A percentile compares a stretch with the other conserved stretches of the same genome.
Conservation (phyloP, 2,888 invertebrate species). For the Neoitamus cyanurus region DNA sequence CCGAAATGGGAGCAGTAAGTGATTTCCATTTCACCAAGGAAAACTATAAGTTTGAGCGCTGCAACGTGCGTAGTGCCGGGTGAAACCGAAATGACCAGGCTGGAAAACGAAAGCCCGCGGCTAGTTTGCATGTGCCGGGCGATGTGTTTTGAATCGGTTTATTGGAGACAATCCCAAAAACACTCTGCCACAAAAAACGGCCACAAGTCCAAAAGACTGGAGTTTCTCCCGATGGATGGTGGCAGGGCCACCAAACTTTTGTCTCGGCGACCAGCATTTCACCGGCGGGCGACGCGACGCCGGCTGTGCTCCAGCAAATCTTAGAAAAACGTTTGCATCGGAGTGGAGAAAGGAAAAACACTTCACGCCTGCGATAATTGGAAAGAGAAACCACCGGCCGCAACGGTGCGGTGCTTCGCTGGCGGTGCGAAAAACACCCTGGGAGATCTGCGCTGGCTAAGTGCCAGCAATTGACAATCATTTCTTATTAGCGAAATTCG, state of each 20-base stretch:
- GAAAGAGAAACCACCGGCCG: constrained; percentile 24
- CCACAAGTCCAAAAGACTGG: background rate
- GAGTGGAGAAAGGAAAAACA: constrained; percentile 13
- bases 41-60: background rate
- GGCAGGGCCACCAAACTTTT: background rate
- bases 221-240: background rate
- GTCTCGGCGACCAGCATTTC: background rate
- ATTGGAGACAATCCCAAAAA: background rate
- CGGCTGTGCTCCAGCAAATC: background rate
- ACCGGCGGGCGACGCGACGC: background rate
- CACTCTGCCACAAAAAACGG: background rate
- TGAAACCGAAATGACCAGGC: background rate
- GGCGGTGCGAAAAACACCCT: background rate
- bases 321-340: background rate
- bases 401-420: background rate
- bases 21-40: constrained; percentile 5
- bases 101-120: background rate
- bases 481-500: constrained; percentile 19
- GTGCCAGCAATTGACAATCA: background rate
- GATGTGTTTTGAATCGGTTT: background rate
- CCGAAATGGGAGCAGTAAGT: background rate
- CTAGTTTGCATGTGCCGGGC: background rate
- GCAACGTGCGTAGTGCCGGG: background rate
- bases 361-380: constrained; percentile 27
- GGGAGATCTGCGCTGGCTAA: background rate